Conservation (phyloP, 2,888 invertebrate species). For the Napeogenes sylphis region DNA sequence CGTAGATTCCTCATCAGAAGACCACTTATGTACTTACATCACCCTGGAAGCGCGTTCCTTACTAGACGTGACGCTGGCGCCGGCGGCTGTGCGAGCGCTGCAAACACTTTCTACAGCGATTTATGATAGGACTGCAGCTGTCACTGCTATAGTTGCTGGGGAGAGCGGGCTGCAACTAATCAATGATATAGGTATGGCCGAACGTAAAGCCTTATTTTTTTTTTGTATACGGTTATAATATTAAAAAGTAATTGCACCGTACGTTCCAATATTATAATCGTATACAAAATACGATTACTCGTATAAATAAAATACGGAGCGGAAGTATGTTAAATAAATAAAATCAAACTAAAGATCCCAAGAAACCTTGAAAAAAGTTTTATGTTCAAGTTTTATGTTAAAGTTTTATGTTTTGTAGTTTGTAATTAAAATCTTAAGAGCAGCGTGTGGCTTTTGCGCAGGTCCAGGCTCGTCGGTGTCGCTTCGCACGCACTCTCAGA, state of each 20-base stretch:
- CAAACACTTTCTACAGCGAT: constrained; percentile 52
- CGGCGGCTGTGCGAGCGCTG: constrained; percentile 79
- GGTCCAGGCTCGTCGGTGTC: constrained; percentile 78
- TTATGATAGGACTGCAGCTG: constrained; percentile 56
- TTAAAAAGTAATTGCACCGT: too few species aligned
- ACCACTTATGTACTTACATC: constrained; percentile 80
- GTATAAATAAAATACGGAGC: too few species aligned
- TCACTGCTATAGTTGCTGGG: constrained; percentile 54
- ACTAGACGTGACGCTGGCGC: constrained; percentile 83
- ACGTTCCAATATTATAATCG: too few species aligned
- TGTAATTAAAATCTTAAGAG: not conserved
- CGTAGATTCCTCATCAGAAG: constrained; percentile 73
- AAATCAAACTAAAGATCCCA: not conserved
- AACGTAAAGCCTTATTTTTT: too few species aligned
- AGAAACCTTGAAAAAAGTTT: not conserved
- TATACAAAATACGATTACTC: too few species aligned
- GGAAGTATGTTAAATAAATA: not conserved
- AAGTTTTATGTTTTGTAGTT: too few species aligned
- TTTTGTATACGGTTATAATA: too few species aligned
- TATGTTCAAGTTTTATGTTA: too few species aligned
- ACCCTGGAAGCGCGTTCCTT: constrained; percentile 82
- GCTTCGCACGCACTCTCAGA: constrained; percentile 69
- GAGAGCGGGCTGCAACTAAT: constrained; percentile 62
- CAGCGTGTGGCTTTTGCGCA: constrained; percentile 26
- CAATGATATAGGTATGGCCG: constrained; percentile 79